Evolutionary conservation across 2,888 invertebrate genomes (phyloP).

Genomic region (Epicampocera succincta): DNA sequence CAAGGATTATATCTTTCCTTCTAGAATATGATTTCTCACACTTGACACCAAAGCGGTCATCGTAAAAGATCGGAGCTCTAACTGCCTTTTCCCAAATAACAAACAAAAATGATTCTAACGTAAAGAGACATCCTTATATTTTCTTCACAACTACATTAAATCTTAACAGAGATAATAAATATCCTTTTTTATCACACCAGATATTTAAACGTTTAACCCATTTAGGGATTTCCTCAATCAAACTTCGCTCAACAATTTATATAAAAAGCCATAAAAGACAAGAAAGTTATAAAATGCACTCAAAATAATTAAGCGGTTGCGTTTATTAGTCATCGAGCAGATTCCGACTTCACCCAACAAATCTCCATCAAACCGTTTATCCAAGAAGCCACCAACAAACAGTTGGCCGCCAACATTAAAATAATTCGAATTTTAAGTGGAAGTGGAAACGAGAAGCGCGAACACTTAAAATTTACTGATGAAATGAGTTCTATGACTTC

Average conservation of each 20-base stretch:
- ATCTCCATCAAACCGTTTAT: slow-evolving; percentile 48
- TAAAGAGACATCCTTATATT: too few species aligned
- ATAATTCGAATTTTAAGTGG: slow-evolving; percentile 70
- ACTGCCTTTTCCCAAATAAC: too few species aligned
- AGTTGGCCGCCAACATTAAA: slow-evolving; percentile 71
- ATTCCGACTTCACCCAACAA: slow-evolving; percentile 24
- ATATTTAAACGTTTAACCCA: slow-evolving; percentile 55
- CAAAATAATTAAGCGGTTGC: slow-evolving; percentile 65
- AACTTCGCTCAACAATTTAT: slow-evolving; percentile 28
- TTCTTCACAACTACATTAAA: too few species aligned
- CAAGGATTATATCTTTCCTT: too few species aligned
- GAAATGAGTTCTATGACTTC: slow-evolving; percentile 77
- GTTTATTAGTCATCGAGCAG: slow-evolving; percentile 68
- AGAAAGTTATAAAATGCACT: slow-evolving; percentile 58
- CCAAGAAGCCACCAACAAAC: slow-evolving; percentile 63
- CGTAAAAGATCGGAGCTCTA: too few species aligned
- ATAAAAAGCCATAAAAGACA: slow-evolving; percentile 48
- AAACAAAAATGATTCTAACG: too few species aligned
- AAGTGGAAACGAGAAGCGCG: slow-evolving; percentile 59
- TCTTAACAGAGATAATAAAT: background rate
- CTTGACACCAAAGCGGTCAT: too few species aligned
- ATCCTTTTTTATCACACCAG: background rate
- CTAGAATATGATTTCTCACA: too few species aligned
- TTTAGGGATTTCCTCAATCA: slow-evolving; percentile 33
- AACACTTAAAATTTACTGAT: slow-evolving; percentile 74